Base-by-base conservation (phyloP, 2,888 invertebrate genomes). In the Oegoconia quadripuncta region DNA sequence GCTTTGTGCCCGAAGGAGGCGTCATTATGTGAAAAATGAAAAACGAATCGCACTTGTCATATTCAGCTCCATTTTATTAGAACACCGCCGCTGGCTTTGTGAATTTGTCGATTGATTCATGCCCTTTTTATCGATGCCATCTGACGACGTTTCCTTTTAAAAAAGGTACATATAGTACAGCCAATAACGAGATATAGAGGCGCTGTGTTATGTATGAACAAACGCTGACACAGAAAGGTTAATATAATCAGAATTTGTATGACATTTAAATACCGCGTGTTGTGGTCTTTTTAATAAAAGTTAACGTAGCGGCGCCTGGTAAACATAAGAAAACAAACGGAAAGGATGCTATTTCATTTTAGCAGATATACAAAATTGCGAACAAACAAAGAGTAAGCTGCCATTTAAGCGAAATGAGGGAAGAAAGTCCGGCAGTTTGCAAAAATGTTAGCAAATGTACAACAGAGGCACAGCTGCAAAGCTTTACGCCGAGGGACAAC, bases 21-120 rank as follows among this genome's bases (percentile, higher is more conserved):
- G 74, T 74, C 78, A 74, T 82, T 80, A 75, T 72, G 64, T 79
- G 74, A 80, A 78, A 86, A 84, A 83, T 82, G 75, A 74, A 80
- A 81, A 79, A 76, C 69, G 74, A 79, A 80, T 81, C 64, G 67
- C 64, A 75, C 74, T 82, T 76, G 78, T 80, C 82, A 76, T 66
- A 74, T 66, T 73, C 64, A 65, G 62, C 50, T 49, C 55, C 45
- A 62, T 68, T 74, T 76, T 73, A 73, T 70, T 66, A 55, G 55
- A 55, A 55, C 61, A 57, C 50, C 48, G 59, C 38, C 41, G 49
- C 41, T 32, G 52, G 48, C 50, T 70, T 60, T 51, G 44, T 47
- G 42, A 62, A 67, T 63, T 67, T 64, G 60, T 58, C 55, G 55
- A 59, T 61, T 43, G 52, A 59, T 55, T 44, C 38, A 49, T 53